These are phyloP conservation scores for Anarsia innoxiella DNA, from an alignment of 2,888 invertebrate species.

Conservation along the genomic window DNA sequence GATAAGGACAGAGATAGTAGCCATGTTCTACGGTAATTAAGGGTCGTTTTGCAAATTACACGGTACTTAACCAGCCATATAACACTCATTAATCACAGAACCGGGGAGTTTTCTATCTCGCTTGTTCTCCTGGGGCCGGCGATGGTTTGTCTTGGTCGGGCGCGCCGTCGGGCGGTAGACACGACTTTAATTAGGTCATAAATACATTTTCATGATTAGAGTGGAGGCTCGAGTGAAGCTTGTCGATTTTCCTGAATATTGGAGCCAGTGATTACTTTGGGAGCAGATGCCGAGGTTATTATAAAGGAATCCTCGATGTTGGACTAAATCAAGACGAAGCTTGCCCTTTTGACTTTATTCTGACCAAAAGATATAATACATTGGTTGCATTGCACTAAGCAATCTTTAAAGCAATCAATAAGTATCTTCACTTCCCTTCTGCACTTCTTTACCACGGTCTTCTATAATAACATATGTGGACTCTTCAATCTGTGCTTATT, in stretches of 20 bases:
- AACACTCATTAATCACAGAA: conserved; percentile 79
- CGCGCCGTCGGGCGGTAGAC: conserved; percentile 46
- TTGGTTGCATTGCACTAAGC: no score
- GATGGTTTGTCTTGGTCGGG: conserved; percentile 33
- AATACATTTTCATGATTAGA: conserved; percentile 74
- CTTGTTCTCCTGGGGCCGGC: conserved; percentile 28
- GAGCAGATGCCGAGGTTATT: conserved; percentile 50
- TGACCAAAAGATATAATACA: no score
- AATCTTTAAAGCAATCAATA: no score
- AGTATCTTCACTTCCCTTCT: no score
- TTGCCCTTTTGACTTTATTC: neutral
- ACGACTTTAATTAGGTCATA: conserved; percentile 74
- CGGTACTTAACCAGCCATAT: conserved; percentile 83
- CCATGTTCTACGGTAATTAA: conserved; percentile 76
- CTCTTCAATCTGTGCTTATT: no score
- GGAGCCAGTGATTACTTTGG: conserved; percentile 26
- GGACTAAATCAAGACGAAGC: conserved; percentile 21
- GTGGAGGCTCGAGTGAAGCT: conserved; percentile 32
- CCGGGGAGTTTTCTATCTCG: conserved; percentile 40
- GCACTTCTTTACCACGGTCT: no score
- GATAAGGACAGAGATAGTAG: conserved; percentile 63
- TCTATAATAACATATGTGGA: no score
- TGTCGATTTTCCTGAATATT: conserved; percentile 36
- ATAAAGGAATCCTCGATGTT: conserved; percentile 32
- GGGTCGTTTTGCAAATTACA: conserved; percentile 86